These are phyloP conservation scores for Lomographa bimaculata DNA, from an alignment of 2,888 invertebrate genomes.

Conservation along the genomic window DNA sequence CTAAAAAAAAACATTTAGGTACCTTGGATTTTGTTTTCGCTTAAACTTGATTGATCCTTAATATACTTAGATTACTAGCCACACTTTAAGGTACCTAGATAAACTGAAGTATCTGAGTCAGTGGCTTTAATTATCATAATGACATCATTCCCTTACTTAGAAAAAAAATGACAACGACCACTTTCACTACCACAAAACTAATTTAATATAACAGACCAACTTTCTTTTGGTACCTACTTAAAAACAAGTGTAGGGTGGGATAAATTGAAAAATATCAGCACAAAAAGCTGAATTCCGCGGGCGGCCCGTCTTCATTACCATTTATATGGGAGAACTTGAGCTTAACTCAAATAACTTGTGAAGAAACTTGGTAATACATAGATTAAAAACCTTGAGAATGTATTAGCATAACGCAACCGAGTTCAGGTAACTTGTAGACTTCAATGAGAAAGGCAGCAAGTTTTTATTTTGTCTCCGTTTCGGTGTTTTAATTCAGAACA, in stretches of 20 bases:
- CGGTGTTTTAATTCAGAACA: no score
- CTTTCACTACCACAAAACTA: conserved; percentile 20
- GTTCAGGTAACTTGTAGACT: conserved; percentile 3
- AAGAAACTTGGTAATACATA: conserved; percentile 54
- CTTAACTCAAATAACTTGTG: conserved; percentile 48
- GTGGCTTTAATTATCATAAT: no score
- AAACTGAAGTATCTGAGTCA: no score
- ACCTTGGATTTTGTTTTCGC: no score
- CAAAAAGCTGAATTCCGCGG: conserved; percentile 42
- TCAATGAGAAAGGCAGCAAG: not conserved
- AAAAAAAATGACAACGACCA: no score
- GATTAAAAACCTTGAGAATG: conserved; percentile 45
- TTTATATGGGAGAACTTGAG: conserved; percentile 71
- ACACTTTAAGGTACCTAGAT: no score
- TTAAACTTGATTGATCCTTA: no score
- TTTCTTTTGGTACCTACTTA: conserved; percentile 41
- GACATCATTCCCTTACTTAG: no score
- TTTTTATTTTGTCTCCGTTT: no score
- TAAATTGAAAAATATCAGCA: conserved; percentile 63
- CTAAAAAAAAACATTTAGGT: no score
- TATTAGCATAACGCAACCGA: conserved; percentile 32
- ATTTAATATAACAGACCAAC: conserved; percentile 42
- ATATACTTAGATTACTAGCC: no score
- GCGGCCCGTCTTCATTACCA: conserved; percentile 57
- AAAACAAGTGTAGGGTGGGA: conserved; percentile 41